phyloP scores from a whole-genome alignment of 2,888 invertebrate genomes.

The Leucophenga montana region DNA sequence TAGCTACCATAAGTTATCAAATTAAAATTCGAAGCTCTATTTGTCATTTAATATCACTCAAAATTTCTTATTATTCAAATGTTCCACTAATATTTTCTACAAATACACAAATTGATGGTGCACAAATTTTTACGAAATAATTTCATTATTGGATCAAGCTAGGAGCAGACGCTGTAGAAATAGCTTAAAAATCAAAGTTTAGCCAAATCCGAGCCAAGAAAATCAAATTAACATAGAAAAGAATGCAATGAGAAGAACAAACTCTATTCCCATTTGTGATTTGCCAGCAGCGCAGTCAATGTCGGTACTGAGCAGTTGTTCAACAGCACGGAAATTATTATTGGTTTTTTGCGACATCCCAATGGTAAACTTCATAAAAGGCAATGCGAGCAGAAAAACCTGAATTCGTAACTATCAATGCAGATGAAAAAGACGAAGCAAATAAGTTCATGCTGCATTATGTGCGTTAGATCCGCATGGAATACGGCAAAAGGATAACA shows the following conservation, averaged over 20 bases:
- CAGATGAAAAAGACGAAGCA: constrained; percentile 35
- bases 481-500: constrained; percentile 19
- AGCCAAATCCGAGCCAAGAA: too few species aligned
- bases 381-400: too few species aligned
- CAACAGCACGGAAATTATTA: constrained; percentile 55
- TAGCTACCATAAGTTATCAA: too few species aligned
- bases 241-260: not conserved
- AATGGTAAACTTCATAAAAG: constrained; percentile 58
- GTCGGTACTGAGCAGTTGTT: constrained; percentile 31
- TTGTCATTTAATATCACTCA: too few species aligned
- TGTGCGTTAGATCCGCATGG: constrained; percentile 26
- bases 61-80: too few species aligned
- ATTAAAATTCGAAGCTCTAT: too few species aligned
- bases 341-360: constrained; percentile 60
- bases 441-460: constrained; percentile 49
- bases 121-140: too few species aligned
- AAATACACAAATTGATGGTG: too few species aligned
- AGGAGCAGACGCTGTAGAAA: not conserved
- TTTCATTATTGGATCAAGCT: constrained; percentile 9
- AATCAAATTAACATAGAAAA: not conserved
- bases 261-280: constrained; percentile 20
- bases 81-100: too few species aligned
- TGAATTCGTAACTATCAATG: constrained; percentile 39
- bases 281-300: constrained; percentile 31
- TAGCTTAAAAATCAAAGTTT: not conserved